Base-by-base conservation (phyloP, 2,113 vertebrate species). In the Lasiurus borealis region DNA sequence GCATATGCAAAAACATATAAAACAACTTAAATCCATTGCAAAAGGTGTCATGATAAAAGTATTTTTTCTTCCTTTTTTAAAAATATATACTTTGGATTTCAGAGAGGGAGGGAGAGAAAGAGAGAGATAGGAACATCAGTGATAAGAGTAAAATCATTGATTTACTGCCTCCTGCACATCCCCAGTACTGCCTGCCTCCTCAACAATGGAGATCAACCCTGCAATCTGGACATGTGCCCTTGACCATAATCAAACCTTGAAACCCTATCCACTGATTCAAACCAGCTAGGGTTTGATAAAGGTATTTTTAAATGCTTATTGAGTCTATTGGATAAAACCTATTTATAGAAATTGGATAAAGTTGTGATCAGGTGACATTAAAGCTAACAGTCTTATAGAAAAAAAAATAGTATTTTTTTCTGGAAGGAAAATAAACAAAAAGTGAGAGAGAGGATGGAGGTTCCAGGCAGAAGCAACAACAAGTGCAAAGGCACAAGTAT, bases 321-420 rank as follows among this genome's bases (percentile, higher is more conserved):
- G 18, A 83, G 8, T 54, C 34, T 88, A 77, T 15, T 72, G 34
- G 44, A 76, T 94, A 77, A 87, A 88, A 13, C 29, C 15, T 52
- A 14, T 77, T 93, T 84, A n/a, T 1, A 94, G 76, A 34, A 88
- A 87, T 59, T 80, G 50, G 57, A 87, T 85, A 59, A 48, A 85
- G 8, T 85, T 50, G 15, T 80, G 19, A 71, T 59, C 77, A 81
- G 11, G 29, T 94, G 29, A 96, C 59, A 90, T 84, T 95, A 90
- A 89, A 91, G 34, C 14, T 87, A 76, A 87, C 57, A 84, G 31
- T 21, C 34, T 85, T 87, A 0, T 48, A 72, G 13, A 18, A 25
- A 91, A 25, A 91, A 89, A 95, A 83, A 31, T 3, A 62, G 68
- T 90, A 71, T 59, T 73, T 82, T 90, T 93, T 86, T 84, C 57